Percentiles rank a stretch among this genome's conserved stretches.
Evolutionary conservation across 2,113 vertebrate species (phyloP).

Genomic region (Condylura cristata): DNA sequence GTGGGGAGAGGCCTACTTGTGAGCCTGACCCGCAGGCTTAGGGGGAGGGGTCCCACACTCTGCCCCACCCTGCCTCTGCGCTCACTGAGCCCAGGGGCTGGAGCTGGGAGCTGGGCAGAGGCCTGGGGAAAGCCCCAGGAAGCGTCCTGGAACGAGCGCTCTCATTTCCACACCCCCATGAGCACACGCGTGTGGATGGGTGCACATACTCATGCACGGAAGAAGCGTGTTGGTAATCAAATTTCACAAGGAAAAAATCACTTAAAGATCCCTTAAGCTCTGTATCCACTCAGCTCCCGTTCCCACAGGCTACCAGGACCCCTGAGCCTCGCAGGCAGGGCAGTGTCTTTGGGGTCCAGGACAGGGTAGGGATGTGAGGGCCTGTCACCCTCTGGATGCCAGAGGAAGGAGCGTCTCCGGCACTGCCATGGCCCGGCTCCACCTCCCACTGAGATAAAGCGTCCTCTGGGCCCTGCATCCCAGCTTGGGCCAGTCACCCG

Average conservation of each 20-base stretch:
- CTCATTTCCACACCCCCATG: neutral
- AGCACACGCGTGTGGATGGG: accelerated
- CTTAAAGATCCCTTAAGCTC: neutral
- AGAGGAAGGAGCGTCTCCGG: neutral
- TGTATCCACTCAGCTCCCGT: neutral
- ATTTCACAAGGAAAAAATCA: neutral
- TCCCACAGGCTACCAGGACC: too few species aligned
- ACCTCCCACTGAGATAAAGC: neutral
- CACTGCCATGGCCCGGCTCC: neutral
- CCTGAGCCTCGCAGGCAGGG: neutral
- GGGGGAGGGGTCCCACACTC: too few species aligned
- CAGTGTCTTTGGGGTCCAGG: neutral
- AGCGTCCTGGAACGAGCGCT: neutral
- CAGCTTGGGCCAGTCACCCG: neutral
- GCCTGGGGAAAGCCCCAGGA: neutral
- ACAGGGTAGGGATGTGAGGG: neutral
- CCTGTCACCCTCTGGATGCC: neutral
- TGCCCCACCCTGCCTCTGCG: neutral
- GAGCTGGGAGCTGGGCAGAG: neutral
- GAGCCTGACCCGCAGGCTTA: neutral
- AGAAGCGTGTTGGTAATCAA: neutral
- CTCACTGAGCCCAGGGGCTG: neutral
- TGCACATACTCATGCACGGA: neutral
- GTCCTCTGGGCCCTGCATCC: neutral
- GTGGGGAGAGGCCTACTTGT: neutral